Base-by-base conservation (phyloP, 2,113 vertebrate species). In the Aspiorhynchus laticeps region DNA sequence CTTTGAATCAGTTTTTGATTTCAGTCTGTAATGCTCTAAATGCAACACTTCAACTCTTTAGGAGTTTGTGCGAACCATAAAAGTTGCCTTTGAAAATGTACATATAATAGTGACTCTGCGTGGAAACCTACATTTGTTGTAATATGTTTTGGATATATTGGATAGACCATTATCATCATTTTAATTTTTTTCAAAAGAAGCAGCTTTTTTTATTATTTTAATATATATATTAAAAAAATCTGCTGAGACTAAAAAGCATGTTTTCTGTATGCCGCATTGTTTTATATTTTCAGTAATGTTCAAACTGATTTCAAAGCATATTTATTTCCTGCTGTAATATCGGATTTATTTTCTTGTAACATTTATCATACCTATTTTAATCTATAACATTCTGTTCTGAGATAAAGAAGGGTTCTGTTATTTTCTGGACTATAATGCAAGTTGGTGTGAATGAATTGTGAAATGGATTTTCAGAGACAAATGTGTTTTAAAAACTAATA, bases 61-160 rank as follows among this genome's bases (percentile, higher is more conserved):
- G 12, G 15, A 43, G 15, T 28, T 17, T 65, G 38, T 65, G 85
- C 19, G 21, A 84, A 86, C 8, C 74, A 14, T 38, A 3, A 41
- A 63, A 48, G 36, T 69, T 83, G 33, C 46, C 51, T 87, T 83
- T 65, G 7, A 4, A 78, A 73, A 19, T 86, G 74, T 83, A 88
- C 53, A 26, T 67, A 67, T 53, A 81, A 63, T 81, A 83, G 80
- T 53, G 15, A 24, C 73, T 61, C 59, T 85, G 77, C 10, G 26
- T 85, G 71, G 73, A 38, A 79, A 33, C 74, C 28, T 88, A 77
- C 38, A 86, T 90, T 90, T 90, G 89, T 85, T 88, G 80, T 90
- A 6, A 28, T 41, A 31, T 80, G 77, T 36, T 76, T 85, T 63
- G n/a, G 38, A 59, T 51, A 56, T 84, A 28, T 56, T 74, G 71